Conservation (phyloP, 2,797 vertebrate species). For the Oreochromis grahami region DNA sequence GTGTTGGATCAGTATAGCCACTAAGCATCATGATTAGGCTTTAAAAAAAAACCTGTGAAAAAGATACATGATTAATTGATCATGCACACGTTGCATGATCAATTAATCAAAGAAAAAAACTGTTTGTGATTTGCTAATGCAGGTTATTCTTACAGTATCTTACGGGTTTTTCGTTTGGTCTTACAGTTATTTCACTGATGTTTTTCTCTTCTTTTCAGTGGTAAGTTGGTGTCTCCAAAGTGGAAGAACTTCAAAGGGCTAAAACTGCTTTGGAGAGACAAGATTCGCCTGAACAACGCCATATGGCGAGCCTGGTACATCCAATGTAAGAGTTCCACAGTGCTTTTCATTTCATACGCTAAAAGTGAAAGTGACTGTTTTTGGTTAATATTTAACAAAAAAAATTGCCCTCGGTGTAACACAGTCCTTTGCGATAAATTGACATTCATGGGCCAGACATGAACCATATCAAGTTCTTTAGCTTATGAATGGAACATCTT, state of each 20-base stretch:
- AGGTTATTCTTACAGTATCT: background rate
- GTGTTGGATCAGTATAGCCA: background rate
- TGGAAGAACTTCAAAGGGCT: conserved; percentile 99
- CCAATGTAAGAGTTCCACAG: conserved; percentile 84
- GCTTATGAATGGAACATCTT: background rate
- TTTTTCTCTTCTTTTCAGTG: conserved; percentile 69
- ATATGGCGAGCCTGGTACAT: conserved; percentile 99
- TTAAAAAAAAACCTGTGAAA: background rate
- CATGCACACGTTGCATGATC: background rate
- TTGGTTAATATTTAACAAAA: background rate
- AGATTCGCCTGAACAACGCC: conserved; percentile 98
- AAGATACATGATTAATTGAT: background rate
- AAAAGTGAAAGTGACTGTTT: background rate
- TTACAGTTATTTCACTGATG: background rate
- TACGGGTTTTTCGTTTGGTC: background rate
- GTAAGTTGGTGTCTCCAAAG: conserved; percentile 95
- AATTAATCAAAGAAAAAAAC: background rate
- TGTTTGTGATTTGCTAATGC: background rate
- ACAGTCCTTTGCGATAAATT: background rate
- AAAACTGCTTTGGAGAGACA: conserved; percentile 97
- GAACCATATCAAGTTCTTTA: background rate
- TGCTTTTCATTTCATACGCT: background rate
- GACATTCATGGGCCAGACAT: background rate
- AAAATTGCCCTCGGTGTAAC: background rate
- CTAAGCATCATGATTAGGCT: background rate